phyloP scores from a whole-genome alignment of 2,797 vertebrate species.

The Cossypha dichroa region DNA sequence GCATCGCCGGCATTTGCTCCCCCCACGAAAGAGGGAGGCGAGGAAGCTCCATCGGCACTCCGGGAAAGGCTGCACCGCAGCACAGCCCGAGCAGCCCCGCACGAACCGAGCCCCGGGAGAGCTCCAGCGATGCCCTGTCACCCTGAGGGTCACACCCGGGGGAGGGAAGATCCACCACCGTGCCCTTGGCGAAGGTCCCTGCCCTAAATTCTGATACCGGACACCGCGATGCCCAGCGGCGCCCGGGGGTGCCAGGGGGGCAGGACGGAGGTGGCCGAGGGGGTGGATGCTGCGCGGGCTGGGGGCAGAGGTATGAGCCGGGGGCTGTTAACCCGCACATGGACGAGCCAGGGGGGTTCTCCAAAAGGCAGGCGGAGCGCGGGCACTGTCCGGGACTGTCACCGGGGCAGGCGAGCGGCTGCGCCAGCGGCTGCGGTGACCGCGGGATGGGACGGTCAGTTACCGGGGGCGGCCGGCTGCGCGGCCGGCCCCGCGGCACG shows the following conservation, averaged over 20 bases:
- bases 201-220: not conserved
- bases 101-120: not conserved
- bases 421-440: not conserved
- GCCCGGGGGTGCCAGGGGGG: not conserved
- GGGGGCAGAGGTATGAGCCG: not conserved
- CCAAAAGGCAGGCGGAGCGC: not conserved
- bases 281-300: not conserved
- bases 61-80: not conserved
- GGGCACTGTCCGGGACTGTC: not conserved
- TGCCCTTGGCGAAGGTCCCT: conserved; percentile 25
- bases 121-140: not conserved
- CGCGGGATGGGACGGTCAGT: not conserved
- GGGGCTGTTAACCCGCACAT: not conserved
- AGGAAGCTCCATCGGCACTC: not conserved
- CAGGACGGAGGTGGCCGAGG: not conserved
- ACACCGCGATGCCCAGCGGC: not conserved
- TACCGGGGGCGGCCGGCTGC: not conserved
- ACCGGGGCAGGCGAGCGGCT: not conserved
- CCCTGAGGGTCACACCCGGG: not conserved
- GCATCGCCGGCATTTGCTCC: not conserved
- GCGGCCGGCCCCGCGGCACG: no score
- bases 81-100: not conserved
- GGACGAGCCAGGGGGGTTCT: not conserved
- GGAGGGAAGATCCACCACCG: not conserved
- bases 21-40: not conserved